These are phyloP conservation scores for Eumerus sabulonum DNA, from an alignment of 2,888 invertebrate species.

Conservation along the genomic window DNA sequence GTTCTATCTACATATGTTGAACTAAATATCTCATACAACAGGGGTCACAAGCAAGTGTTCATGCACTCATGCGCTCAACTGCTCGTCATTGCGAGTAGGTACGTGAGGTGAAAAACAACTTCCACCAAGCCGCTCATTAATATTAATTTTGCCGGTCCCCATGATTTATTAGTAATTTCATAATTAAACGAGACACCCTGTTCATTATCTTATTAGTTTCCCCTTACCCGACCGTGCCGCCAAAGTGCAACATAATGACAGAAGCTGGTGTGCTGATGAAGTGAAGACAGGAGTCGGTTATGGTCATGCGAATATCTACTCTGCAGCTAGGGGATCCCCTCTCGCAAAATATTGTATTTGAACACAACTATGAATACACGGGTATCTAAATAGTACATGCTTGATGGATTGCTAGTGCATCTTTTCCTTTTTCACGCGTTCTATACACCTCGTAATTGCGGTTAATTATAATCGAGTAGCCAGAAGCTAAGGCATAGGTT, in stretches of 20 bases:
- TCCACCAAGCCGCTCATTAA: constrained; percentile 72
- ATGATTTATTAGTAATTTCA: constrained; percentile 77
- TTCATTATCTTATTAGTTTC: constrained; percentile 43
- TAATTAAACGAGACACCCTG: constrained; percentile 72
- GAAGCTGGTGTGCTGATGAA: constrained; percentile 34
- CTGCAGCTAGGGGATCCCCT: background rate
- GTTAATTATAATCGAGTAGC: constrained; percentile 64
- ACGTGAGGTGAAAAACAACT: constrained; percentile 26
- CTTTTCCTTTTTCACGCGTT: constrained; percentile 28
- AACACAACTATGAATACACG: constrained; percentile 16
- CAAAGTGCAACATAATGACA: constrained; percentile 42
- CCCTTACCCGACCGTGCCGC: constrained; percentile 8
- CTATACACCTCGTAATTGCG: constrained; percentile 40
- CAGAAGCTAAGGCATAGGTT: constrained; percentile 45
- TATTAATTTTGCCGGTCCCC: constrained; percentile 75
- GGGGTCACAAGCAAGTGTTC: too few species aligned
- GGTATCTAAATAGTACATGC: constrained; percentile 37
- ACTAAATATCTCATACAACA: too few species aligned
- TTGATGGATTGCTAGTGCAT: constrained; percentile 51
- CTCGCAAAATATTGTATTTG: too few species aligned
- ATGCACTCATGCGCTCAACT: too few species aligned
- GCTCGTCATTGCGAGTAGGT: too few species aligned
- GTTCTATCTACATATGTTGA: too few species aligned
- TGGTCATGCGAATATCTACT: constrained; percentile 35
- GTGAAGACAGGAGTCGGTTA: constrained; percentile 57